These are phyloP conservation scores for Drosophila ustulata DNA, from an alignment of 2,888 invertebrate genomes.

Conservation along the genomic window DNA sequence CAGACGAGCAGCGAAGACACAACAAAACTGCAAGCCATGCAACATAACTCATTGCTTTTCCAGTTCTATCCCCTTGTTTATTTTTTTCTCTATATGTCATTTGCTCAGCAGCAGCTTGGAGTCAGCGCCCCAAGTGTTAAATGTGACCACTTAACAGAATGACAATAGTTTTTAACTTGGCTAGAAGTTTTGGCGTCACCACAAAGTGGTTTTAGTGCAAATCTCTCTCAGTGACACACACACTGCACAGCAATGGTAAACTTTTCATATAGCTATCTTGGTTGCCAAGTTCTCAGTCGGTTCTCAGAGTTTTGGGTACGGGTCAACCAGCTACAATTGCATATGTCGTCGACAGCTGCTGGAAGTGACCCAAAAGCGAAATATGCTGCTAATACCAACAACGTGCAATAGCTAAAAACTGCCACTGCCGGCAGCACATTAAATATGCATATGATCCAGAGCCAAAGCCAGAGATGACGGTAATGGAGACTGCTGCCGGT, in stretches of 20 bases:
- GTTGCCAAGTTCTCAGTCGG: constrained; percentile 61
- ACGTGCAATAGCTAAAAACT: constrained; percentile 50
- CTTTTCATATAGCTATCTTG: constrained; percentile 54
- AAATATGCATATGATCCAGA: constrained; percentile 72
- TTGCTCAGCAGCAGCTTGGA: constrained; percentile 32
- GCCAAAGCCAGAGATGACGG: constrained; percentile 25
- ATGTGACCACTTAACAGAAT: constrained; percentile 81
- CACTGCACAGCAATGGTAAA: constrained; percentile 31
- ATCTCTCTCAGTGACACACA: constrained; percentile 45
- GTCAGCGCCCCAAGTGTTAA: constrained; percentile 77
- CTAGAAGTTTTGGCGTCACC: constrained; percentile 82
- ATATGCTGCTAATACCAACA: constrained; percentile 73
- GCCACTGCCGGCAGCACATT: constrained; percentile 47
- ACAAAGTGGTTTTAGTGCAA: constrained; percentile 80
- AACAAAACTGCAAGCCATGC: constrained; percentile 41
- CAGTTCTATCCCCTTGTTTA: background rate
- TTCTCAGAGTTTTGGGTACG: constrained; percentile 23
- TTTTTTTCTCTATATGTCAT: constrained; percentile 19
- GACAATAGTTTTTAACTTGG: constrained; percentile 82
- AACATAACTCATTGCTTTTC: constrained; percentile 58
- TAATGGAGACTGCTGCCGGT: background rate
- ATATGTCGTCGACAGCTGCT: constrained; percentile 68
- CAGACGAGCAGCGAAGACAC: constrained; percentile 29
- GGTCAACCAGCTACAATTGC: constrained; percentile 62
- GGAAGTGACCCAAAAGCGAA: constrained; percentile 74